A percentile compares a stretch with the other conserved stretches of the same genome.
phyloP scores from a whole-genome alignment of 2,797 vertebrate genomes.

The Pseudochirops corinnae region DNA sequence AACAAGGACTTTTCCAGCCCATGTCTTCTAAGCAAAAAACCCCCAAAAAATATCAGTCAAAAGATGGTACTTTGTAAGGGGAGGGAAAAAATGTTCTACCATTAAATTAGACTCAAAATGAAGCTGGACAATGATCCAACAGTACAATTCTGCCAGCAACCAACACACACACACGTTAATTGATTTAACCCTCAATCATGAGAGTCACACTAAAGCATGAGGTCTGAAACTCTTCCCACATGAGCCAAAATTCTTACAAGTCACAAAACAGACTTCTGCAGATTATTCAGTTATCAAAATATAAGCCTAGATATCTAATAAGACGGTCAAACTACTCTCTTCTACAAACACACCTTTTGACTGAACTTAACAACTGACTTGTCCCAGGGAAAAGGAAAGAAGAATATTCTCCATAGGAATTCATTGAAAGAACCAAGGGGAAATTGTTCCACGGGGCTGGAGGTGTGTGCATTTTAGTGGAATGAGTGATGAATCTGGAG shows the following conservation, averaged over 20 bases:
- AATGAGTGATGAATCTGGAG: background rate
- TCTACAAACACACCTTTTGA: conserved; percentile 14
- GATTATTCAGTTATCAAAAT: background rate
- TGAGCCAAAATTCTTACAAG: background rate
- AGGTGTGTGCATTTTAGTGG: background rate
- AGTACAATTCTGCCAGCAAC: conserved; percentile 11
- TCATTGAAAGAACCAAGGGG: background rate
- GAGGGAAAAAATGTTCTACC: background rate
- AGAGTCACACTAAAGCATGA: background rate
- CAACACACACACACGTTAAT: background rate
- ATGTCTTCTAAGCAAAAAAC: background rate
- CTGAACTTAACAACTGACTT: conserved; percentile 24
- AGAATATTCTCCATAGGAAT: background rate
- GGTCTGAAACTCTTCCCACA: too few relatives aligned
- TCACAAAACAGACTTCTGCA: background rate
- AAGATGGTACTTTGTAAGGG: background rate
- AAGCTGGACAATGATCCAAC: background rate
- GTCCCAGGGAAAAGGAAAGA: conserved; percentile 32
- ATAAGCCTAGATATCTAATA: background rate
- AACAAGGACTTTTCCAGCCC: background rate
- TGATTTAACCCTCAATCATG: background rate
- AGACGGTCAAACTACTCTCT: conserved; percentile 6
- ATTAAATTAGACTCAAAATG: conserved; percentile 43
- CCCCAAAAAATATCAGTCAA: background rate
- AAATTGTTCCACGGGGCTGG: too few relatives aligned